Evolutionary conservation across 1,140 invertebrate genomes (phyloP), one percentile per base, ranked within the genome.

Genomic region (Drosophila pseudoobscura): DNA sequence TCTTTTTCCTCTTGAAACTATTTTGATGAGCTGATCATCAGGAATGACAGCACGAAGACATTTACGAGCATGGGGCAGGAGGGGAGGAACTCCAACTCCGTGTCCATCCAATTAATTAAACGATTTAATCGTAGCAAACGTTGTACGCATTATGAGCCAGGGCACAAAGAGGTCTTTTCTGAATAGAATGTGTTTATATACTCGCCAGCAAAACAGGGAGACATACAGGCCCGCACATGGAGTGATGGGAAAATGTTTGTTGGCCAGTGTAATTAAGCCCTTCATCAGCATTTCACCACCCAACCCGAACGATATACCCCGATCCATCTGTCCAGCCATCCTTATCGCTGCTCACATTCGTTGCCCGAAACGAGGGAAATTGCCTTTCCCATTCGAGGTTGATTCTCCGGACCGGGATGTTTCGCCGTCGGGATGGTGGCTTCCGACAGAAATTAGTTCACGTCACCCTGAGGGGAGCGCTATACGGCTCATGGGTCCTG

Each of bases 61-160:
- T 17, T 0, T 17, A 45, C 17, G 29, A 29, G 35, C 0, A 8
- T 31, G 29, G 29, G 66, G 44, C 56, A 45, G 29, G 29, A 53
- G 61, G 39, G 29, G 29, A 53, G 61, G 39, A 58, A 63, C 58
- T 73, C 62, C 17, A 63, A 63, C 51, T 73, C 11, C 66, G 17
- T 49, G 59, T 43, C 24, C 69, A 73, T 73, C 51, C 45, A 55
- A 73, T 73, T 73, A 73, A 73, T 73, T 73, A 73, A 73, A 63
- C 41, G 70, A 73, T 73, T 73, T 63, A 73, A 73, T 73, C 70
- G 58, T 69, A 41, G 69, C 57, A 73, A 73, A 73, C 54, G 70
- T 51, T 50, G 50, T 17, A 55, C 50, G 58, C 51, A 56, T 63
- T 63, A 63, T 73, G 58, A 52, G 53, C 11, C 35, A 4, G 11